Percentiles rank a stretch among this genome's conserved stretches.
phyloP scores from a whole-genome alignment of 2,113 vertebrate genomes.

The Paraplagusia blochii region DNA sequence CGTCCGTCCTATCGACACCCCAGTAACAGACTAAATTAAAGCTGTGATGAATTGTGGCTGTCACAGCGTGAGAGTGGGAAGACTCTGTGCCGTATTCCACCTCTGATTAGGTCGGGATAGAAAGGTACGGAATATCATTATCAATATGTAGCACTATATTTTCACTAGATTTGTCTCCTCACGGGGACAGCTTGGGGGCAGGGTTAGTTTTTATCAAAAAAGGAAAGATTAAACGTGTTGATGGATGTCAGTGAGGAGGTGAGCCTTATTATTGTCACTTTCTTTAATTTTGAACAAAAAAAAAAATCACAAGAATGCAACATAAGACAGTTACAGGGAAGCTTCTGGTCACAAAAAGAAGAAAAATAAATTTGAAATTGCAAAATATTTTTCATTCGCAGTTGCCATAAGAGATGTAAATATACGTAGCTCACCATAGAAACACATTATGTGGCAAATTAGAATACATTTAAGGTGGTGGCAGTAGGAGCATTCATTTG shows the following conservation, averaged over 20 bases:
- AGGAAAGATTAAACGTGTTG: conserved; percentile 65
- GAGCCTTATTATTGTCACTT: conserved; percentile 21
- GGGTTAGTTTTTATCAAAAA: conserved; percentile 64
- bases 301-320: conserved; percentile 35
- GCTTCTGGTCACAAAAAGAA: no score
- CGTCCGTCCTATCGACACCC: conserved; percentile 69
- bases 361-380: conserved; percentile 33
- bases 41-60: conserved; percentile 75
- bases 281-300: conserved; percentile 17
- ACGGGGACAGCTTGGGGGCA: conserved; percentile 61
- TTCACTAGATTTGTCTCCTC: conserved; percentile 67
- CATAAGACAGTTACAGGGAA: no score
- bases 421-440: no score
- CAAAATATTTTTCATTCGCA: conserved; percentile 59
- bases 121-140: conserved; percentile 73
- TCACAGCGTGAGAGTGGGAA: conserved; percentile 59
- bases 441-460: no score
- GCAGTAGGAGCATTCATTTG: no score
- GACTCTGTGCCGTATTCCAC: conserved; percentile 59
- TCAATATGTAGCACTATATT: conserved; percentile 74
- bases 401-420: no score
- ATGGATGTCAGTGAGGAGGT: conserved; percentile 43
- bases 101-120: conserved; percentile 70
- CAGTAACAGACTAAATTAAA: conserved; percentile 76
- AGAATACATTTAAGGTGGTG: no score